Conservation (phyloP, 30 jellyfish, hydroid and myxozoan species). For the Turritopsis rubra region DNA sequence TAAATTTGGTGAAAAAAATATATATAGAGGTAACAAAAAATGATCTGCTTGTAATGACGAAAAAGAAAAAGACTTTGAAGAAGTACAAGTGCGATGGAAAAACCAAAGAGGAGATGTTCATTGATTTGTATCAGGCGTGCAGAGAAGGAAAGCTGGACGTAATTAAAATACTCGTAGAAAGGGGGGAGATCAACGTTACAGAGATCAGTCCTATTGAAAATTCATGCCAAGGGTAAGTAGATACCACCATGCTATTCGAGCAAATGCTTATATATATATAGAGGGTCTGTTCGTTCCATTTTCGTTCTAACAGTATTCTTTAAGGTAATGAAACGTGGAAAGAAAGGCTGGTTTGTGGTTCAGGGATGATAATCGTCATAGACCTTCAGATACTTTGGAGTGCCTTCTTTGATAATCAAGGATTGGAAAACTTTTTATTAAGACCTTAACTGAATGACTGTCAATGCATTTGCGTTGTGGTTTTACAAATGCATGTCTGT, state of each 20-base stretch:
- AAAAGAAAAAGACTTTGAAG: neutral
- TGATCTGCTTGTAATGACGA: neutral
- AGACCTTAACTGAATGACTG: too few species aligned
- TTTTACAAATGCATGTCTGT: too few species aligned
- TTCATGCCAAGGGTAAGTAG: slow-evolving; percentile 16
- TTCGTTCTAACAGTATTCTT: too few species aligned
- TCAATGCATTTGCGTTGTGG: too few species aligned
- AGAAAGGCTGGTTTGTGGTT: too few species aligned
- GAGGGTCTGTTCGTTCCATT: too few species aligned
- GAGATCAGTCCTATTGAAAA: neutral
- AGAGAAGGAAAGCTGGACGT: neutral
- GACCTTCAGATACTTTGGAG: too few species aligned
- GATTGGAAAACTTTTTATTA: too few species aligned
- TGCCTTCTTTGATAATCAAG: too few species aligned
- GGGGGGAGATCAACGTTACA: neutral
- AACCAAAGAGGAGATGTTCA: neutral
- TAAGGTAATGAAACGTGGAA: too few species aligned
- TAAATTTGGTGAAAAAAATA: neutral
- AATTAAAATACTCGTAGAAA: neutral
- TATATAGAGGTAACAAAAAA: neutral
- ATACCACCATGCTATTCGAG: neutral
- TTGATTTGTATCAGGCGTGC: neutral
- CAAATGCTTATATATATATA: neutral
- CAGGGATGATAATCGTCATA: too few species aligned
- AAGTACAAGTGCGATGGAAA: slow-evolving; percentile 11